These are phyloP conservation scores for Chelmon rostratus DNA, from an alignment of 2,797 vertebrate genomes.

Conservation along the genomic window DNA sequence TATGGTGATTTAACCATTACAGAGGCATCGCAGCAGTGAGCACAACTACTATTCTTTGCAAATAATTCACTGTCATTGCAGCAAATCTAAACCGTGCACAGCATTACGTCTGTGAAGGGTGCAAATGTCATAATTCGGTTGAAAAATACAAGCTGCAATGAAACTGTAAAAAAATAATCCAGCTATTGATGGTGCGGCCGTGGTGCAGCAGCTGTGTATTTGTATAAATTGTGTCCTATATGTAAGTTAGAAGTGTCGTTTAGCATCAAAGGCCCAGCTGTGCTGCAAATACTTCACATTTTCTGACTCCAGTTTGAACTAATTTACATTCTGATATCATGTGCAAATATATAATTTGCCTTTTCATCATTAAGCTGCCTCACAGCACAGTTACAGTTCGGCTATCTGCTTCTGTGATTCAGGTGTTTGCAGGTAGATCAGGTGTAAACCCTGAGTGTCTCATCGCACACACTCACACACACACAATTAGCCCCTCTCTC, in stretches of 20 bases:
- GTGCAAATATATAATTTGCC: not conserved
- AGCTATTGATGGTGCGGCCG: not conserved
- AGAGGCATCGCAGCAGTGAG: not conserved
- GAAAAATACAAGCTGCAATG: not conserved
- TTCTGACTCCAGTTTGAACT: not conserved
- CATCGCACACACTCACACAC: not conserved
- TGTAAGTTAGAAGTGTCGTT: not conserved
- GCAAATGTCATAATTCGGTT: not conserved
- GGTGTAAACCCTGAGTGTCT: constrained; percentile 22
- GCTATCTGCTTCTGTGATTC: not conserved
- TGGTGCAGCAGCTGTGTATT: not conserved
- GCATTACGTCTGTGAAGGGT: not conserved
- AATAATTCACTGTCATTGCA: constrained; percentile 18
- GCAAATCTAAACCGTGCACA: not conserved
- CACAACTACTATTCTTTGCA: not conserved
- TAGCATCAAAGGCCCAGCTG: not conserved
- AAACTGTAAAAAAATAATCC: not conserved
- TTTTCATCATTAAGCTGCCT: not conserved
- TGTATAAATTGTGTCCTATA: not conserved
- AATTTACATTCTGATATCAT: not conserved
- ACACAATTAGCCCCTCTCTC: constrained; percentile 9
- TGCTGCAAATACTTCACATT: not conserved
- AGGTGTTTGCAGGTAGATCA: constrained; percentile 53
- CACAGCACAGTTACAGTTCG: too few species aligned
- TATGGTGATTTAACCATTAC: not conserved